phyloP scores from a whole-genome alignment of 2,888 invertebrate genomes.

The Tryphoninae sp. region DNA sequence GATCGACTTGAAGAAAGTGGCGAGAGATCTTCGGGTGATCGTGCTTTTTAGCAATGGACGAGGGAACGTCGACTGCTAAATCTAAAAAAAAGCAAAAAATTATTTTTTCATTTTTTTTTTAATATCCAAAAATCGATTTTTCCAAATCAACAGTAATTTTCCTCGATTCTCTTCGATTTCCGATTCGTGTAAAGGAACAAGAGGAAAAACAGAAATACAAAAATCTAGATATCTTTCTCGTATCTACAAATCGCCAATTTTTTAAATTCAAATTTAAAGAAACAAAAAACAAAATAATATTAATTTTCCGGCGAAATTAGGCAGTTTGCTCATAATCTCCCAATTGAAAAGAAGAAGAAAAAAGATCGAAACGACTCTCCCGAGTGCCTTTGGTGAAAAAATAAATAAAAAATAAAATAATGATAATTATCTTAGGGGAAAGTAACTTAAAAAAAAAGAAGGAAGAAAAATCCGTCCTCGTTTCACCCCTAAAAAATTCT shows the following conservation, averaged over 20 bases:
- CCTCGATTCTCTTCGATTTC: neutral
- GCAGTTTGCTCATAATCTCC: constrained; percentile 9
- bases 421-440: neutral
- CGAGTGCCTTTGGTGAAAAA: constrained; percentile 46
- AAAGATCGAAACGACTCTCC: constrained; percentile 10
- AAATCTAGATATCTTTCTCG: constrained; percentile 35
- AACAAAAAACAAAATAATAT: neutral
- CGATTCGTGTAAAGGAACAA: neutral
- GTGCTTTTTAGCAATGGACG: constrained; percentile 61
- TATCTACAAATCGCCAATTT: constrained; percentile 29
- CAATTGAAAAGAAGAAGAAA: neutral
- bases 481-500: constrained; percentile 50
- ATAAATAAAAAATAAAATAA: constrained; percentile 1
- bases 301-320: constrained; percentile 3
- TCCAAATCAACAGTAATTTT: neutral
- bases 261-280: neutral
- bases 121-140: neutral
- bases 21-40: constrained; percentile 56
- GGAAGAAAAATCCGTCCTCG: constrained; percentile 54
- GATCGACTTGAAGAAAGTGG: constrained; percentile 55
- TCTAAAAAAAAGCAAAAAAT: constrained; percentile 5
- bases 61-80: constrained; percentile 1
- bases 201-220: neutral
- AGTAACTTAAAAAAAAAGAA: neutral
- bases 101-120: neutral